phyloP scores from a whole-genome alignment of 2,113 vertebrate genomes.

The Laticauda laticaudata region DNA sequence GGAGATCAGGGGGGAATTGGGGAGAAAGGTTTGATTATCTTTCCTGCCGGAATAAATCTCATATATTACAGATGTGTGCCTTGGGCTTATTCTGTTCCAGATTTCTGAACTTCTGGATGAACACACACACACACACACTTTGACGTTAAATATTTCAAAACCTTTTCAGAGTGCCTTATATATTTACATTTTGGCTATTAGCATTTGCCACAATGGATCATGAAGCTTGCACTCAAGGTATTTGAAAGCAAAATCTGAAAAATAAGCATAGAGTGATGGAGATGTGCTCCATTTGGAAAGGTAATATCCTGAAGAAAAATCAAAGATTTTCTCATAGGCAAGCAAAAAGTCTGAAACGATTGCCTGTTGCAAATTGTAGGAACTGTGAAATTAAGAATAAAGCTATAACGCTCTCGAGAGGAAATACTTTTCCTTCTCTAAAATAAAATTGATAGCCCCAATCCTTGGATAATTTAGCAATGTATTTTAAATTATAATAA shows the following conservation, averaged over 20 bases:
- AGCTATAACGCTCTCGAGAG: slow-evolving; percentile 2
- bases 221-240: background rate
- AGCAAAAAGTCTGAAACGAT: background rate
- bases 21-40: slow-evolving; percentile 41
- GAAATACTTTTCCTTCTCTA: slow-evolving; percentile 4
- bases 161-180: background rate
- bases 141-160: background rate
- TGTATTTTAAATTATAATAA: slow-evolving; percentile 8
- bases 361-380: slow-evolving; percentile 39
- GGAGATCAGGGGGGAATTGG: slow-evolving; percentile 25
- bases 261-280: background rate
- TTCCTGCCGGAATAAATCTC: slow-evolving; percentile 44
- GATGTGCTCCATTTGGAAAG: slow-evolving; percentile 15
- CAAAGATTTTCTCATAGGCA: slow-evolving; percentile 14
- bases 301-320: slow-evolving; percentile 29
- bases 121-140: background rate
- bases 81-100: slow-evolving; percentile 39
- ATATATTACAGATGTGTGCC: slow-evolving; percentile 55
- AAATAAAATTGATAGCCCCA: slow-evolving; percentile 14
- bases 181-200: slow-evolving; percentile 17
- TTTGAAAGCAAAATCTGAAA: slow-evolving; percentile 16
- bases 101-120: background rate
- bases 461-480: background rate
- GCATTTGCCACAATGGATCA: background rate
- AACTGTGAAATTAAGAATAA: slow-evolving; percentile 26